phyloP scores from a whole-genome alignment of 2,113 vertebrate species.

The Sardina pilchardus region DNA sequence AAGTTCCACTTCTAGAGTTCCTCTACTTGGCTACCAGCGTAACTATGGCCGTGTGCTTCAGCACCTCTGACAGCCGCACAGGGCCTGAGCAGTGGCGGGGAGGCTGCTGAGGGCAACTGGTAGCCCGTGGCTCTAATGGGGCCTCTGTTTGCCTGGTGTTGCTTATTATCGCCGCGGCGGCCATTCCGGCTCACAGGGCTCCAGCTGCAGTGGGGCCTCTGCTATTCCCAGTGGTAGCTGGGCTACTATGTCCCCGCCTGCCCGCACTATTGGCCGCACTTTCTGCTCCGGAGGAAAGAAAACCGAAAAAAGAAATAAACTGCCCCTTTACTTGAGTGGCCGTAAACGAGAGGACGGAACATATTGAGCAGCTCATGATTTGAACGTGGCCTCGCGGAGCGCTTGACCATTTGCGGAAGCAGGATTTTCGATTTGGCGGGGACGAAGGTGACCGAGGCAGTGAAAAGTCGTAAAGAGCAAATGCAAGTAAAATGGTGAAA shows the following conservation, averaged over 20 bases:
- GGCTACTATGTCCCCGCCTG: not conserved
- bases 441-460: not conserved
- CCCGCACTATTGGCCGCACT: not conserved
- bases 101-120: constrained; percentile 2
- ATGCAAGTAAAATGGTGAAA: not conserved
- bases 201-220: not conserved
- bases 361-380: constrained; percentile 4
- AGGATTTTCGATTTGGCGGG: not conserved
- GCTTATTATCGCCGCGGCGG: not conserved
- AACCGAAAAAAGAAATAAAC: constrained; percentile 28
- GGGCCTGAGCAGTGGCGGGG: not conserved
- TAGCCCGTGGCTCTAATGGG: not conserved
- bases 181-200: not conserved
- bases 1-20: not conserved
- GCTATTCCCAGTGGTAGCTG: not conserved
- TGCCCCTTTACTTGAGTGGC: not conserved
- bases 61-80: not conserved
- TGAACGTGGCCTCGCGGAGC: not conserved
- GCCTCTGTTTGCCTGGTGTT: not conserved
- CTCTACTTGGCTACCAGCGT: not conserved
- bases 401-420: not conserved
- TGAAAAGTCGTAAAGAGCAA: not conserved
- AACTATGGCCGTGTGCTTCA: not conserved
- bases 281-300: not conserved
- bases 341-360: not conserved